These are phyloP conservation scores for Xenopus laevis DNA, from an alignment of 2,113 vertebrate species.

Conservation along the genomic window DNA sequence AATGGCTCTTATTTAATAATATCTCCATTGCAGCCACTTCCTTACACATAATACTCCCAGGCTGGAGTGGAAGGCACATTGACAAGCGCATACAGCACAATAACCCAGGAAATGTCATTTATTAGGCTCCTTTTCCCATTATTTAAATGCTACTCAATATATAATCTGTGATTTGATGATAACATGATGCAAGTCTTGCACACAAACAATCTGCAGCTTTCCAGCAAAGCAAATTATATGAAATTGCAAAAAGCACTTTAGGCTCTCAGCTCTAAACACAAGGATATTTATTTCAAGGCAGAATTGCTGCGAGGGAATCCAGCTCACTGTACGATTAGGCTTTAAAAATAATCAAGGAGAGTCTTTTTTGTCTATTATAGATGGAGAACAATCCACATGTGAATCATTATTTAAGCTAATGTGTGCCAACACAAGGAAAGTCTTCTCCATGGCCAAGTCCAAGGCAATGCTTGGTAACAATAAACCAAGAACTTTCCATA, in stretches of 20 bases:
- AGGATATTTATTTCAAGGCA: no score
- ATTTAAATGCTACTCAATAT: not conserved
- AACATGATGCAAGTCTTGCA: conserved; percentile 7
- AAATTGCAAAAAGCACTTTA: not conserved
- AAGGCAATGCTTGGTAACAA: no score
- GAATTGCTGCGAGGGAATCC: no score
- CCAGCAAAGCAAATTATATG: not conserved
- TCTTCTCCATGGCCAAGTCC: no score
- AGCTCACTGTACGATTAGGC: no score
- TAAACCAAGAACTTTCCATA: no score
- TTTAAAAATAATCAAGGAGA: no score
- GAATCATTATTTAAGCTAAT: no score
- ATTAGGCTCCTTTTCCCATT: conserved; percentile 3
- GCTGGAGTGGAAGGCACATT: not conserved
- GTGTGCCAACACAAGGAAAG: no score
- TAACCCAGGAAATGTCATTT: conserved; percentile 22
- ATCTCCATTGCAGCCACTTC: conserved; percentile 7
- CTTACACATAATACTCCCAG: conserved; percentile 10
- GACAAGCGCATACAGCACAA: not conserved
- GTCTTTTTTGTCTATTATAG: no score
- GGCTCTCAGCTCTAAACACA: no score
- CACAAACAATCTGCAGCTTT: conserved; percentile 2
- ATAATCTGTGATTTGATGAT: conserved; percentile 3
- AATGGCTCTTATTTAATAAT: not conserved
- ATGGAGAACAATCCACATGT: no score